Conservation (phyloP, 2,888 invertebrate genomes). For the Salpingus planirostris region DNA sequence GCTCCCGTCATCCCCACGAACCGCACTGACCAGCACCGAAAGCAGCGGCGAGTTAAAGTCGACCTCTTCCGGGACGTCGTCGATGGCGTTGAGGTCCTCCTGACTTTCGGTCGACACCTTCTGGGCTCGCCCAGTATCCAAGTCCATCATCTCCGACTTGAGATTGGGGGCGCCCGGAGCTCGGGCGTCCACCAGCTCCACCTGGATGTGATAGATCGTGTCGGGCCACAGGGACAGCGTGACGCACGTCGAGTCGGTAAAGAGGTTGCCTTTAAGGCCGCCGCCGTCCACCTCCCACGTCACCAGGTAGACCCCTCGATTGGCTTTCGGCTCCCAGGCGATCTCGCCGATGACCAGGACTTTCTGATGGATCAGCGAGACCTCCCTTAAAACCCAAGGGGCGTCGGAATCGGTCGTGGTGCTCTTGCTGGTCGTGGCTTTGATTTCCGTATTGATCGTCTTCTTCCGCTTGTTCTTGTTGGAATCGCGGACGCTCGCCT, state of each 20-base stretch:
- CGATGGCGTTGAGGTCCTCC: constrained; percentile 50
- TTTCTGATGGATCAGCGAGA: constrained; percentile 64
- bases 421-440: constrained; percentile 45
- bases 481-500: constrained; percentile 44
- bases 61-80: constrained; percentile 35
- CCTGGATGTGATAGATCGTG: constrained; percentile 73
- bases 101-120: constrained; percentile 57
- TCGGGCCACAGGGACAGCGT: constrained; percentile 74
- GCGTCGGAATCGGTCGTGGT: constrained; percentile 44
- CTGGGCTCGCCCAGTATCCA: constrained; percentile 55
- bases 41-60: constrained; percentile 47
- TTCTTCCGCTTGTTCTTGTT: constrained; percentile 42
- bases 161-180: constrained; percentile 54
- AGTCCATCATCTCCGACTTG: constrained; percentile 56
- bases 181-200: constrained; percentile 54
- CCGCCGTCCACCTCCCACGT: constrained; percentile 80
- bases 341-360: constrained; percentile 63
- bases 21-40: constrained; percentile 55
- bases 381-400: constrained; percentile 57
- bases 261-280: constrained; percentile 70
- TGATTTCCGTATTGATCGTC: constrained; percentile 45
- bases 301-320: constrained; percentile 62
- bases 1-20: constrained; percentile 51
- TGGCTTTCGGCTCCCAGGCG: constrained; percentile 61
- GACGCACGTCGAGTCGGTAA: constrained; percentile 71